Evolutionary conservation across 2,797 vertebrate genomes (phyloP).

Genomic region (Nasua narica): DNA sequence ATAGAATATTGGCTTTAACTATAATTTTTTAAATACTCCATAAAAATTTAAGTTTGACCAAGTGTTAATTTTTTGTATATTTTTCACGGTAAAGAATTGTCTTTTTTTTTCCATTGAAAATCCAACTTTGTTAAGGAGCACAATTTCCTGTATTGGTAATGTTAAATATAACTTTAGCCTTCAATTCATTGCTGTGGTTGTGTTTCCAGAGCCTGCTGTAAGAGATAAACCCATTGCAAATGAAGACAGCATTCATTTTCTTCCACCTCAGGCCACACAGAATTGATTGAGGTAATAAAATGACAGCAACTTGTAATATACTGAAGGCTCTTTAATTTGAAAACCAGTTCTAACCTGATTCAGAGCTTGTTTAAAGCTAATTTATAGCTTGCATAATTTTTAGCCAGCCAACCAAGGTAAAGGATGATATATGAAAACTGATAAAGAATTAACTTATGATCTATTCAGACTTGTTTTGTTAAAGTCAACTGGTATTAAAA

Average conservation of each 20-base stretch:
- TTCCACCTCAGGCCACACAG: conserved; percentile 85
- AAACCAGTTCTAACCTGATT: conserved; percentile 87
- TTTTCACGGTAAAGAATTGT: conserved; percentile 23
- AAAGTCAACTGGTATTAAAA: conserved; percentile 49
- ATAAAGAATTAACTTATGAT: conserved; percentile 81
- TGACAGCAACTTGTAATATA: conserved; percentile 90
- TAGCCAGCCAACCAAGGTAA: conserved; percentile 79
- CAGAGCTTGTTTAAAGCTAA: conserved; percentile 91
- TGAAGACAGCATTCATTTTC: conserved; percentile 87
- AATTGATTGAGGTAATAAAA: conserved; percentile 96
- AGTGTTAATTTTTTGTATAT: not conserved
- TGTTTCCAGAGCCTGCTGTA: conserved; percentile 88
- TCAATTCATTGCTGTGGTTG: conserved; percentile 87
- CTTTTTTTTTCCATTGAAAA: conserved; percentile 18
- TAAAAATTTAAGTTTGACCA: conserved; percentile 22
- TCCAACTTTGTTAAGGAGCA: conserved; percentile 60
- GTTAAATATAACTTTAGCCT: conserved; percentile 84
- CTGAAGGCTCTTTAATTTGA: conserved; percentile 89
- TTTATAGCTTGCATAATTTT: conserved; percentile 88
- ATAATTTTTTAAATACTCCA: not conserved
- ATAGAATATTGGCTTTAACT: not conserved
- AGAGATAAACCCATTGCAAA: conserved; percentile 92
- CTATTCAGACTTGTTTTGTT: conserved; percentile 74
- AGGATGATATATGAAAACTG: conserved; percentile 84
- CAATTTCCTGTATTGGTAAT: conserved; percentile 64